Conservation (phyloP, 2,113 vertebrate species). For the Eptatretus burgeri region DNA sequence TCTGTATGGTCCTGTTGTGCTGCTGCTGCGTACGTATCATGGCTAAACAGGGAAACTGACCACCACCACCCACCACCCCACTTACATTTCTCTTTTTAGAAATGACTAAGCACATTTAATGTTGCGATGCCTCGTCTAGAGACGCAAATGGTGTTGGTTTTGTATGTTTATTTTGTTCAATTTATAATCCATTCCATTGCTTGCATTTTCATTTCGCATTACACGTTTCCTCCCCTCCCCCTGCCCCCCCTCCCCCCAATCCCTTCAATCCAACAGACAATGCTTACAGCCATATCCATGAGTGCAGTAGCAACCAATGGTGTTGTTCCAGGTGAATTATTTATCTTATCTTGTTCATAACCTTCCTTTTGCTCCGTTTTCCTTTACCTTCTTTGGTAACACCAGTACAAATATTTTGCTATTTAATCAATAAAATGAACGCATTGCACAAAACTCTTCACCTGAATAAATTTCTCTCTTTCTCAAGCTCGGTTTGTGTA, state of each 20-base stretch:
- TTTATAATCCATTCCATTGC: too few relatives aligned
- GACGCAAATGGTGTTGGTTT: too few relatives aligned
- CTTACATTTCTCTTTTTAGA: background rate
- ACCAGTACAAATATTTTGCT: background rate
- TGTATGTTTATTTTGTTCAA: too few relatives aligned
- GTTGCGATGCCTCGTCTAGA: too few relatives aligned
- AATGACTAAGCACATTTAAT: too few relatives aligned
- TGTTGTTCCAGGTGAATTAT: slow-evolving; percentile 49
- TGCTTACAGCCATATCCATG: slow-evolving; percentile 89
- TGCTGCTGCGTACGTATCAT: slow-evolving; percentile 44
- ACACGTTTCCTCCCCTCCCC: too few relatives aligned
- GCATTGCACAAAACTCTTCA: background rate
- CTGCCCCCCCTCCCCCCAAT: background rate
- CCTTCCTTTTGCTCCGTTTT: background rate
- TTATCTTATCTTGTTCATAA: background rate
- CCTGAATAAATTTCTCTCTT: background rate
- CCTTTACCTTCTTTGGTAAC: background rate
- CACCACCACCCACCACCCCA: background rate
- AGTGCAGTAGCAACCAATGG: slow-evolving; percentile 82
- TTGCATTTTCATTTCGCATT: too few relatives aligned
- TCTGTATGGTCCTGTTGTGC: slow-evolving; percentile 58
- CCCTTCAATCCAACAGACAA: slow-evolving; percentile 25
- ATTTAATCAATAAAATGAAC: slow-evolving; percentile 1
- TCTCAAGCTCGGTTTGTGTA: background rate
- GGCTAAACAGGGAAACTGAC: background rate